These are phyloP conservation scores for Botia almorhae DNA, from an alignment of 2,797 vertebrate species.

Conservation along the genomic window DNA sequence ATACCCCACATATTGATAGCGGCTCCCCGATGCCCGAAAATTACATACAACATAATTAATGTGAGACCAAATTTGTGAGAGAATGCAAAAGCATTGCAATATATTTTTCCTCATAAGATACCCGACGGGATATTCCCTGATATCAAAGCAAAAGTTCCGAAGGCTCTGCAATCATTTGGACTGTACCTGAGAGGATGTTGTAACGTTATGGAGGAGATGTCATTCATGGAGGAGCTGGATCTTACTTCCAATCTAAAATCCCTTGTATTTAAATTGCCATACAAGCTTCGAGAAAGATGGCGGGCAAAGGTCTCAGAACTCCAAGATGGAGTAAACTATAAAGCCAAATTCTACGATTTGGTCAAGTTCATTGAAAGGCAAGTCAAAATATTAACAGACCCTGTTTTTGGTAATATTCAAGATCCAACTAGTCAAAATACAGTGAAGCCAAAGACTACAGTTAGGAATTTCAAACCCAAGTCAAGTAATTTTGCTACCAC, in stretches of 20 bases:
- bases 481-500: too few species aligned
- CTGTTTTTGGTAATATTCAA: constrained; percentile 17
- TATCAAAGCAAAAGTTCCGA: neutral
- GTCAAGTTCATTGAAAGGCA: constrained; percentile 15
- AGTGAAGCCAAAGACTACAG: too few species aligned
- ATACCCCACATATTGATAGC: too few species aligned
- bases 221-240: neutral
- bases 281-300: neutral
- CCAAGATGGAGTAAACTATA: neutral
- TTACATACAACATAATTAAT: too few species aligned
- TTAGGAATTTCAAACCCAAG: too few species aligned
- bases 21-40: too few species aligned
- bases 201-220: neutral
- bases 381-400: neutral
- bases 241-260: neutral
- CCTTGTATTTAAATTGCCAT: neutral
- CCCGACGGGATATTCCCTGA: too few species aligned
- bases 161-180: neutral
- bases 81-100: too few species aligned
- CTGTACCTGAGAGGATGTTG: neutral
- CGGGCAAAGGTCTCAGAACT: neutral
- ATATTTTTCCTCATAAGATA: too few species aligned
- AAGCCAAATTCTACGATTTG: constrained; percentile 15
- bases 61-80: too few species aligned
- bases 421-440: too few species aligned